Percentiles rank a stretch among this genome's conserved stretches.
phyloP scores from a whole-genome alignment of 2,113 vertebrate species.

The Ciconia maguari region DNA sequence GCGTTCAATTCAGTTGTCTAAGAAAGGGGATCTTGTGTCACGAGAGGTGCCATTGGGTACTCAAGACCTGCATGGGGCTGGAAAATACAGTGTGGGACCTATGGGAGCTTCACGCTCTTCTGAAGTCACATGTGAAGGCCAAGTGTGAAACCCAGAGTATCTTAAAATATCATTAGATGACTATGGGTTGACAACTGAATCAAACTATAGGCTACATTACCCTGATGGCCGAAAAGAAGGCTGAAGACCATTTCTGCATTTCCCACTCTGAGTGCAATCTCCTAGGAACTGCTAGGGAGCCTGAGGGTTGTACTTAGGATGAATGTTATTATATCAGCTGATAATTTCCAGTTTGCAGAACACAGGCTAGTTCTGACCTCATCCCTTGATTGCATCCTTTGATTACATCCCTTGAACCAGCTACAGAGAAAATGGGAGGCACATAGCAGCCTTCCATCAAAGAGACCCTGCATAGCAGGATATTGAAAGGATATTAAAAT shows the following conservation, averaged over 20 bases:
- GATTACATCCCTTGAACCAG: slow-evolving; percentile 39
- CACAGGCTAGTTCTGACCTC: slow-evolving; percentile 21
- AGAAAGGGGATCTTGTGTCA: background rate
- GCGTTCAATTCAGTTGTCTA: background rate
- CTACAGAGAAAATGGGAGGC: slow-evolving; percentile 26
- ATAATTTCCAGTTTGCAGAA: slow-evolving; percentile 47
- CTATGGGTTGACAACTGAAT: background rate
- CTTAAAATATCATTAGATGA: background rate
- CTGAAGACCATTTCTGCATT: background rate
- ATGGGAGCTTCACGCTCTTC: background rate
- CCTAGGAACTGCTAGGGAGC: background rate
- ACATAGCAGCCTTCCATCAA: slow-evolving; percentile 1
- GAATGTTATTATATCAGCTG: slow-evolving; percentile 13
- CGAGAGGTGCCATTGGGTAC: background rate
- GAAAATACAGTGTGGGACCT: background rate
- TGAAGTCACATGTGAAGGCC: background rate
- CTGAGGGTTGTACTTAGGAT: background rate
- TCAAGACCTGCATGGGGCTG: background rate
- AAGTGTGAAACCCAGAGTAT: background rate
- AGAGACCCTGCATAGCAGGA: background rate
- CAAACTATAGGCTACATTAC: background rate
- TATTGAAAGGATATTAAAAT: slow-evolving; percentile 44
- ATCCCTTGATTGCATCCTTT: slow-evolving; percentile 34
- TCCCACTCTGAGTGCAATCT: background rate
- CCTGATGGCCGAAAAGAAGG: background rate